Percentiles rank a stretch among this genome's conserved stretches.
Conservation (phyloP, 2,797 vertebrate genomes). For the Poeciliopsis presidionis region DNA sequence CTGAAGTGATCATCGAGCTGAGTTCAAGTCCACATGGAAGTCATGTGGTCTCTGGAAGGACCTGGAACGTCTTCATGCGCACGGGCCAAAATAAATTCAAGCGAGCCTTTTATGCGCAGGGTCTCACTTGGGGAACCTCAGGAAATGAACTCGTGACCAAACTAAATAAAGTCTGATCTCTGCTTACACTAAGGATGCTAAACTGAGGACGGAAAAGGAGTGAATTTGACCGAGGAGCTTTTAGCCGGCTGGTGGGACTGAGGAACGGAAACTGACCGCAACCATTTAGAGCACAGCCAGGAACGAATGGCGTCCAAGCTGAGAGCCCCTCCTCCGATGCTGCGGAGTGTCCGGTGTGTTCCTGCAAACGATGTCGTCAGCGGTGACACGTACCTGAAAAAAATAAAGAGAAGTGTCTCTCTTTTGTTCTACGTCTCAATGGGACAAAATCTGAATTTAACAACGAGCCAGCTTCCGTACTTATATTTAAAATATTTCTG, state of each 20-base stretch:
- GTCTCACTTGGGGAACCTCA: slow-evolving; percentile 14
- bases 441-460: neutral
- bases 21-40: neutral
- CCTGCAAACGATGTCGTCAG: slow-evolving; percentile 95
- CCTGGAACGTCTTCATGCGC: slow-evolving; percentile 1
- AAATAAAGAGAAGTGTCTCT: neutral
- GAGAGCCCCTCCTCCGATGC: slow-evolving; percentile 89
- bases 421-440: neutral
- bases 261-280: slow-evolving; percentile 82
- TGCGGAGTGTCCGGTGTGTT: slow-evolving; percentile 88
- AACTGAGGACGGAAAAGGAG: slow-evolving; percentile 6
- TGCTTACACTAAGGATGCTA: slow-evolving; percentile 14
- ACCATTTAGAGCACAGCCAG: slow-evolving; percentile 93
- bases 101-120: slow-evolving; percentile 1
- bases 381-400: slow-evolving; percentile 86
- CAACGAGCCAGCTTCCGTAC: neutral
- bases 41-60: neutral
- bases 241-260: neutral
- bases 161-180: slow-evolving; percentile 14
- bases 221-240: neutral
- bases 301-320: slow-evolving; percentile 87
- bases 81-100: slow-evolving; percentile 11
- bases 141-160: slow-evolving; percentile 21
- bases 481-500: too few species aligned
- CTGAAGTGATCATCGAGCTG: neutral